phyloP scores from a whole-genome alignment of 2,888 invertebrate genomes.

The Caenorhabditis zanzibari region DNA sequence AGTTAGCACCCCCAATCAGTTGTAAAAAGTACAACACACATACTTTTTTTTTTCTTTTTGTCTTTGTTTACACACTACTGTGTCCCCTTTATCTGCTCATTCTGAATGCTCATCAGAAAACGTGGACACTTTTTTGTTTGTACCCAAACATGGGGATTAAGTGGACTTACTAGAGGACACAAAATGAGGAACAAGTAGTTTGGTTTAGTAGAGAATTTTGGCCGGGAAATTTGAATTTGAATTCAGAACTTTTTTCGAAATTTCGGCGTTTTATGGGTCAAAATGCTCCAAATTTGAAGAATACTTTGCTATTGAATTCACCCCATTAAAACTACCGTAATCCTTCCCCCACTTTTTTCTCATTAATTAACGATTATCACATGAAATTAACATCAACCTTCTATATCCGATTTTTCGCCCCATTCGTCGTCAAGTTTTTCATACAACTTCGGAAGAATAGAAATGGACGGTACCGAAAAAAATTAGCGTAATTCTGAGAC shows the following conservation, averaged over 20 bases:
- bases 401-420: not conserved
- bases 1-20: not conserved
- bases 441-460: slow-evolving; percentile 5
- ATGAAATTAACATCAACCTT: slow-evolving; percentile 41
- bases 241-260: not conserved
- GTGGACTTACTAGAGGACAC: slow-evolving; percentile 26
- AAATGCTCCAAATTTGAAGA: too few species aligned
- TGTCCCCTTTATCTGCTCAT: too few species aligned
- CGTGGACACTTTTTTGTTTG: slow-evolving; percentile 8
- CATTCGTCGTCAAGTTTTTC: slow-evolving; percentile 11
- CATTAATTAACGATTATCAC: not conserved
- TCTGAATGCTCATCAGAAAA: not conserved
- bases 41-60: not conserved
- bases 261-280: too few species aligned
- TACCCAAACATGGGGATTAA: slow-evolving; percentile 25
- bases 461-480: not conserved
- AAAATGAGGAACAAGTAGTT: slow-evolving; percentile 3
- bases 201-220: slow-evolving; percentile 24
- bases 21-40: slow-evolving; percentile 11
- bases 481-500: slow-evolving; percentile 18
- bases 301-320: too few species aligned
- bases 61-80: slow-evolving; percentile 6
- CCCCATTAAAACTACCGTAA: not conserved
- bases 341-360: not conserved
- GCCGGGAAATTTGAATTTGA: not conserved